Conservation (phyloP, 2,797 vertebrate genomes). For the Phoebastria nigripes region DNA sequence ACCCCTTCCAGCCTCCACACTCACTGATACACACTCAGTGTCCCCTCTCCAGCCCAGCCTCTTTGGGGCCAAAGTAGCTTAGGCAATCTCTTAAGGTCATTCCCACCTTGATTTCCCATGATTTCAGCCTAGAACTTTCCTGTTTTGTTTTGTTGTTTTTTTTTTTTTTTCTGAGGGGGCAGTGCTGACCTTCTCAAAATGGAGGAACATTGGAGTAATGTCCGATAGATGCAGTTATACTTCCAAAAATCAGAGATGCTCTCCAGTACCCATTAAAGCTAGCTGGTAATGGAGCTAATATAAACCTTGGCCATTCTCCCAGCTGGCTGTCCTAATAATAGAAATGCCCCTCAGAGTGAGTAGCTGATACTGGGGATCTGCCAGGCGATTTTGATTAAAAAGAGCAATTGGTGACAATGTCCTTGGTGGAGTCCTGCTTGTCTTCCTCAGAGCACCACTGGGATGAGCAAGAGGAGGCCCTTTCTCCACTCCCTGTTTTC, state of each 20-base stretch:
- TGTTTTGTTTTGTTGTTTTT: neutral
- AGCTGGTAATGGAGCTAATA: neutral
- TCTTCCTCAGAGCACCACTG: neutral
- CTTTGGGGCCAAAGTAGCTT: neutral
- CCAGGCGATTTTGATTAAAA: neutral
- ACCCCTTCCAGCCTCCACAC: neutral
- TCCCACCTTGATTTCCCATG: neutral
- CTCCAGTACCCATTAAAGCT: neutral
- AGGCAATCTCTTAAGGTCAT: neutral
- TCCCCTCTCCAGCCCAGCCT: neutral
- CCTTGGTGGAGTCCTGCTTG: neutral
- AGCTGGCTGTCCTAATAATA: neutral
- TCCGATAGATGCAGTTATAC: neutral
- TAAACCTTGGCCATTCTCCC: constrained; percentile 18
- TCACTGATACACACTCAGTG: neutral
- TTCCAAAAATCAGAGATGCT: neutral
- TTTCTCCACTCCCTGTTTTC: neutral
- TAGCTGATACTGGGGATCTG: neutral
- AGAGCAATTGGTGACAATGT: neutral
- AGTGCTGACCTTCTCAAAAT: neutral
- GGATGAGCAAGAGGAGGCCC: neutral
- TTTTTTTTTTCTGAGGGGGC: neutral
- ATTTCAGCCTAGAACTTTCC: neutral
- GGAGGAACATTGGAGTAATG: neutral
- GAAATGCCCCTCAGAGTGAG: neutral